These are phyloP conservation scores for Puntigrus tetrazona DNA, from an alignment of 2,113 vertebrate species.

Conservation along the genomic window DNA sequence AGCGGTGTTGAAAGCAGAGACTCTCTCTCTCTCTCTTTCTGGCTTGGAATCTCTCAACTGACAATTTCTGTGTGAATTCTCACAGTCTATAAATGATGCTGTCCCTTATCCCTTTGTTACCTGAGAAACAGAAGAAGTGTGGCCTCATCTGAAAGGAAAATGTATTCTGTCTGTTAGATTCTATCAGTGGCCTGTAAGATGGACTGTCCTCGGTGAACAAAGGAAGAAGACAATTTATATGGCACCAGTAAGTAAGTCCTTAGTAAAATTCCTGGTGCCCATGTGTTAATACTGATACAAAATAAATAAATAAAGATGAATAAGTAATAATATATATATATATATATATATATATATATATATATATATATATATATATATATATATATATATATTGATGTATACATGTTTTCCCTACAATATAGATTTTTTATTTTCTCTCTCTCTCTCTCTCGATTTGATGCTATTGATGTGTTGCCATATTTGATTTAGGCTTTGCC, in stretches of 20 bases:
- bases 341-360: too few relatives aligned
- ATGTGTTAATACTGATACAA: neutral
- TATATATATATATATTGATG: too few relatives aligned
- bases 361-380: too few relatives aligned
- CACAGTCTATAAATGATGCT: slow-evolving; percentile 31
- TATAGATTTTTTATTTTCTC: too few relatives aligned
- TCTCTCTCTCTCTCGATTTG: too few relatives aligned
- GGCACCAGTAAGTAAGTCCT: neutral
- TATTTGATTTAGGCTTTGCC: too few relatives aligned
- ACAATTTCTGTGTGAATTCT: slow-evolving; percentile 33
- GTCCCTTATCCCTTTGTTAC: slow-evolving; percentile 16
- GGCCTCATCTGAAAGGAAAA: slow-evolving; percentile 12
- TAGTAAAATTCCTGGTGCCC: neutral
- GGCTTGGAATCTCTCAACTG: slow-evolving; percentile 41
- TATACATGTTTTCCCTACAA: too few relatives aligned
- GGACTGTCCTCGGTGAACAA: slow-evolving; percentile 14
- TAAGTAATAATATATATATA: too few relatives aligned
- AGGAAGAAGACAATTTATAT: neutral
- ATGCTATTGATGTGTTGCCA: too few relatives aligned
- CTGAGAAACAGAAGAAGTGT: neutral
- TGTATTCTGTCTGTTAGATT: slow-evolving; percentile 18
- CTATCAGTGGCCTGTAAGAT: slow-evolving; percentile 8
- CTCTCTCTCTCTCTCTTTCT: slow-evolving; percentile 29
- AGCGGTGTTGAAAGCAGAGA: slow-evolving; percentile 39
- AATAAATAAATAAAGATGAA: too few relatives aligned